Conservation (phyloP, 2,113 vertebrate species). For the Ascaphus truei region DNA sequence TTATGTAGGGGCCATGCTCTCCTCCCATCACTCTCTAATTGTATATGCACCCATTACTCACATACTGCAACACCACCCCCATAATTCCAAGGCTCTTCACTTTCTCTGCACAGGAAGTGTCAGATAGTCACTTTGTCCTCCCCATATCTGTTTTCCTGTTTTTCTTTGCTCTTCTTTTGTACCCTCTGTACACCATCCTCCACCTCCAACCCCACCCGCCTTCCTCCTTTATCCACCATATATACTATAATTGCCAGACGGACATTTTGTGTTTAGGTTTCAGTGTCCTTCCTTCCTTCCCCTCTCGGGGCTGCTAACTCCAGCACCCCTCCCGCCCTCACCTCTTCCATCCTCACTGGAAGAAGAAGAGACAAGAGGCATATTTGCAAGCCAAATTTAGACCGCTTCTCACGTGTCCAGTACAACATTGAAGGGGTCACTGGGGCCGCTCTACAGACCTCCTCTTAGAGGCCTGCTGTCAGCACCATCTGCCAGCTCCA, state of each 20-base stretch:
- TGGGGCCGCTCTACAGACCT: constrained; percentile 81
- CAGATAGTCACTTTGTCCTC: constrained; percentile 59
- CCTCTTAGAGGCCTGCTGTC: constrained; percentile 74
- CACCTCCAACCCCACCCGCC: constrained; percentile 34
- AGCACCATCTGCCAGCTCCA: constrained; percentile 53
- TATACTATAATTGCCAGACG: constrained; percentile 43
- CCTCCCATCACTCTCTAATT: not conserved
- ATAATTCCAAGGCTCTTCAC: constrained; percentile 37
- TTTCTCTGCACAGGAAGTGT: constrained; percentile 60
- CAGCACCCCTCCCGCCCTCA: constrained; percentile 14
- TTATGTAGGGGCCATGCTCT: too few relatives aligned
- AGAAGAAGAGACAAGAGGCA: constrained; percentile 35
- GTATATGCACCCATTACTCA: constrained; percentile 49
- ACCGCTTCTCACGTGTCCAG: constrained; percentile 57
- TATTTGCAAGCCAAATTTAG: constrained; percentile 61
- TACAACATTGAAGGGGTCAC: constrained; percentile 60
- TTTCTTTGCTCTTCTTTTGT: constrained; percentile 57
- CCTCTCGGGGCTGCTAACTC: constrained; percentile 29
- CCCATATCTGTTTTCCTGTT: constrained; percentile 65
- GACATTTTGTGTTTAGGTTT: constrained; percentile 60
- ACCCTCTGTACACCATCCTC: not conserved
- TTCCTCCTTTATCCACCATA: constrained; percentile 52
- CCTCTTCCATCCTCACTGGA: constrained; percentile 49
- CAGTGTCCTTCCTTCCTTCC: constrained; percentile 58
- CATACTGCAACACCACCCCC: not conserved